A percentile compares a stretch with the other conserved stretches of the same genome.
Evolutionary conservation across 2,113 vertebrate species (phyloP).

Genomic region (Petroica traversi): DNA sequence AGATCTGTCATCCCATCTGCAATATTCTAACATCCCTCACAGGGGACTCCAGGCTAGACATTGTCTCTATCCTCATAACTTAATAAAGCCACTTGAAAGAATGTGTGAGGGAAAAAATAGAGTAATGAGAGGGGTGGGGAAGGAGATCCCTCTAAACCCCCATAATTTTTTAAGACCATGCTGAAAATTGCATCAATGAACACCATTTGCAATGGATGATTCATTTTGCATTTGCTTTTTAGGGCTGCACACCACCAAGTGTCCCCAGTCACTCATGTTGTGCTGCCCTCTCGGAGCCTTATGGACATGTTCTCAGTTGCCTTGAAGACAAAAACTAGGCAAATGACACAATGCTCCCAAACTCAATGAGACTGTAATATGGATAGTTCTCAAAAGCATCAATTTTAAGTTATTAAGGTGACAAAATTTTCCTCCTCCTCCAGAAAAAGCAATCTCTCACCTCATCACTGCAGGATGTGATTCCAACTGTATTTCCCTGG

Average conservation of each 20-base stretch:
- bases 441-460: background rate
- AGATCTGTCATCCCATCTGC: background rate
- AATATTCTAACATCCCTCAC: background rate
- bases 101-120: background rate
- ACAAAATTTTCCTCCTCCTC: background rate
- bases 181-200: background rate
- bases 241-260: background rate
- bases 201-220: background rate
- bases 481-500: background rate
- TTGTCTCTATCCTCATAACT: background rate
- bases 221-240: background rate
- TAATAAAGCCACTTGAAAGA: background rate
- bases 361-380: background rate
- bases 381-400: background rate
- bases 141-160: background rate
- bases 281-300: background rate
- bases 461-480: background rate
- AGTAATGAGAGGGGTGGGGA: background rate
- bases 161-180: background rate
- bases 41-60: background rate
- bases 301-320: background rate
- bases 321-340: background rate
- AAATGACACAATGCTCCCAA: background rate
- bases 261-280: accelerated
- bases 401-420: conserved; percentile 13